Conservation (phyloP, 1,140 invertebrate species). For the Antheraea pernyi region DNA sequence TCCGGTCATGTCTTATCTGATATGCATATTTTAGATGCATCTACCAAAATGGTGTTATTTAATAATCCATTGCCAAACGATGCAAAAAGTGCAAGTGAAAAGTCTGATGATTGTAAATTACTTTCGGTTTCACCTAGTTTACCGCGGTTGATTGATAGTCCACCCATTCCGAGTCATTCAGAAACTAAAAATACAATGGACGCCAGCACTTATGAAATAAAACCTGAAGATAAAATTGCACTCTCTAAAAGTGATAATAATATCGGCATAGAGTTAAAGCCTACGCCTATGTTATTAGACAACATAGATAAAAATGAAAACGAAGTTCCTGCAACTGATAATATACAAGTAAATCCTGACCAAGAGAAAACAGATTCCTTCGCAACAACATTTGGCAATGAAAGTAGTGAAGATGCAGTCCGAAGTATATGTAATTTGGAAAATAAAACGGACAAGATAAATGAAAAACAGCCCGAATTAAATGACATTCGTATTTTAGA, state of each 20-base stretch:
- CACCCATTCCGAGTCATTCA: constrained; percentile 41
- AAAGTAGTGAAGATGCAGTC: constrained; percentile 87
- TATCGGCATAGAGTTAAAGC: constrained; percentile 58
- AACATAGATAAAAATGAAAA: constrained; percentile 61
- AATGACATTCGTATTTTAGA: constrained; percentile 64
- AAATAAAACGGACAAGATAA: constrained; percentile 48
- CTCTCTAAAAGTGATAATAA: constrained; percentile 32
- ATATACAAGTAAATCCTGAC: not conserved
- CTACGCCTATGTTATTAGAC: constrained; percentile 61
- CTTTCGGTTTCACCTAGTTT: constrained; percentile 66
- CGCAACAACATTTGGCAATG: constrained; percentile 34
- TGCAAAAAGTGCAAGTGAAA: constrained; percentile 37
- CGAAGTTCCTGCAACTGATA: constrained; percentile 53
- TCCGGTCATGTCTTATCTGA: constrained; percentile 38
- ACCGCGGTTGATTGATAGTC: constrained; percentile 74
- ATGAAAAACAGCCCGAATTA: constrained; percentile 32
- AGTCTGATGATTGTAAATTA: constrained; percentile 48
- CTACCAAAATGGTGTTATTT: constrained; percentile 52
- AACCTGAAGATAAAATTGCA: not conserved
- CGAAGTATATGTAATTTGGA: constrained; percentile 78
- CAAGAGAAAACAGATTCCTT: constrained; percentile 48
- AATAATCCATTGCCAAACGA: constrained; percentile 65
- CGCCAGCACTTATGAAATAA: constrained; percentile 20
- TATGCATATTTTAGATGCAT: constrained; percentile 36
- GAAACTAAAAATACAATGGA: constrained; percentile 29